These are phyloP conservation scores for Rhegmatorhina hoffmannsi DNA, from an alignment of 2,113 vertebrate genomes.

Conservation along the genomic window DNA sequence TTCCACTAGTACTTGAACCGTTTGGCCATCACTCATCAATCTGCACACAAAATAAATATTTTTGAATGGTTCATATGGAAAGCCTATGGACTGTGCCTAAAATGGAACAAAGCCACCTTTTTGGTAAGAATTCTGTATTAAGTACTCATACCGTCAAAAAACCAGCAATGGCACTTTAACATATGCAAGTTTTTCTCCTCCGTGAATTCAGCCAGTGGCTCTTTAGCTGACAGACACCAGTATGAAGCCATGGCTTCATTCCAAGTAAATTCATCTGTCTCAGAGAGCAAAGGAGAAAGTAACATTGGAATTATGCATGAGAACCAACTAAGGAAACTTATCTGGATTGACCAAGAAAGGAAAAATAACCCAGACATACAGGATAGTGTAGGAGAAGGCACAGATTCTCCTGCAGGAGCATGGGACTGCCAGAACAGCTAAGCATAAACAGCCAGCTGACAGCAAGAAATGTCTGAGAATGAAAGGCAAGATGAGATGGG, in stretches of 20 bases:
- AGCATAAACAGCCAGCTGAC: neutral
- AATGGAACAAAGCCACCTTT: neutral
- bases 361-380: constrained; percentile 8
- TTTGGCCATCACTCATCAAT: neutral
- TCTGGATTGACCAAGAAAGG: constrained; percentile 24
- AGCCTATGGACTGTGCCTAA: neutral
- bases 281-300: constrained; percentile 16
- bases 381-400: neutral
- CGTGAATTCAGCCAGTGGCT: constrained; percentile 6
- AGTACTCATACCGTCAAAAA: neutral
- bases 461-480: neutral
- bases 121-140: neutral
- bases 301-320: neutral
- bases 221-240: neutral
- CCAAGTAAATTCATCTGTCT: constrained; percentile 15
- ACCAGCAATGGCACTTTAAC: neutral
- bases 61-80: neutral
- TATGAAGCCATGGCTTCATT: constrained; percentile 4
- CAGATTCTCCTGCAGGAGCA: neutral
- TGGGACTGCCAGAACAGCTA: neutral
- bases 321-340: neutral
- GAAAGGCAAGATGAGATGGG: constrained; percentile 3
- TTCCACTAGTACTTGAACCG: neutral
- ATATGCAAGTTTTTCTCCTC: neutral
- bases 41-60: neutral